phyloP scores from a whole-genome alignment of 2,888 invertebrate species.

The Germaria angustata region DNA sequence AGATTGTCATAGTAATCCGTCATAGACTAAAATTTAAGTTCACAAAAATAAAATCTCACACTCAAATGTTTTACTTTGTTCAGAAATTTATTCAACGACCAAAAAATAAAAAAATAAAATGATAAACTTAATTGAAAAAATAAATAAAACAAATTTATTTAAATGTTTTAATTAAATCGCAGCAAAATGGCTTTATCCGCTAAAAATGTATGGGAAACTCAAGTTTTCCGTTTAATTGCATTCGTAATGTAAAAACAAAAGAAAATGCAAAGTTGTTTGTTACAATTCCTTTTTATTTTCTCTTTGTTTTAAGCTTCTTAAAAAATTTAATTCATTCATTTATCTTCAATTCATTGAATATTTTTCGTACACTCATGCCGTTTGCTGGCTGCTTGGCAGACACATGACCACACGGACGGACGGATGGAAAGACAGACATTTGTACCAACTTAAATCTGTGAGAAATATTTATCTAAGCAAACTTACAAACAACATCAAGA shows the following conservation, averaged over 20 bases:
- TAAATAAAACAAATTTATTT: slow-evolving; percentile 21
- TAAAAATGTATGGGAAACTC: slow-evolving; percentile 42
- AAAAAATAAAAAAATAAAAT: neutral
- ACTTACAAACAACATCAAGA: slow-evolving; percentile 14
- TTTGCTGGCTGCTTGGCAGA: neutral
- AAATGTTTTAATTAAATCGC: slow-evolving; percentile 40
- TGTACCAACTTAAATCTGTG: slow-evolving; percentile 30
- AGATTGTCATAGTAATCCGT: too few species aligned
- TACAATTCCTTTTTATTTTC: neutral
- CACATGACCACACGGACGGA: neutral
- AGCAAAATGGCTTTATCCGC: slow-evolving; percentile 52
- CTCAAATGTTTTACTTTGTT: neutral
- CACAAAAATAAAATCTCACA: neutral
- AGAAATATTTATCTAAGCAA: slow-evolving; percentile 43
- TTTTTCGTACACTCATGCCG: neutral
- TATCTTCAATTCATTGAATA: slow-evolving; percentile 56
- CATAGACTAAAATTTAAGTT: neutral
- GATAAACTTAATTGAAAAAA: neutral
- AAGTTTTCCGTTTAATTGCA: slow-evolving; percentile 31
- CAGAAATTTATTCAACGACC: neutral
- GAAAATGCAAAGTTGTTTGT: slow-evolving; percentile 4
- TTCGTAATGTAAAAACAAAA: neutral
- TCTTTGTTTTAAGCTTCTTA: neutral
- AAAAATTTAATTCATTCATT: slow-evolving; percentile 55
- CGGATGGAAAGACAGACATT: neutral